Conservation (phyloP, 2,113 vertebrate species). For the Ammodytes marinus region DNA sequence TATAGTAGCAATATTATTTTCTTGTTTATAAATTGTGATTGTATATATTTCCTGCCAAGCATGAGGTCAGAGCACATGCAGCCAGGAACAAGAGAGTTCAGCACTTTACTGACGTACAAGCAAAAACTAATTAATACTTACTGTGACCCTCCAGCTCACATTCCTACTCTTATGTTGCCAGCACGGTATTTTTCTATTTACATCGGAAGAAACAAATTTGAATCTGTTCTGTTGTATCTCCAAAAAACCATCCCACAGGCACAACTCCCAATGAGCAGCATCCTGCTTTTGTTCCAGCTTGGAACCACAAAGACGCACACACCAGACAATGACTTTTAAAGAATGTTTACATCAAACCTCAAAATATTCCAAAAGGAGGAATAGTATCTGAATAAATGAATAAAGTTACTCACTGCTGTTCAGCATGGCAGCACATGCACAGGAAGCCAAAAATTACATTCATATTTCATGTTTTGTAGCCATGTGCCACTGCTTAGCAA, state of each 20-base stretch:
- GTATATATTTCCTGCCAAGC: background rate
- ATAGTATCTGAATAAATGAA: slow-evolving; percentile 73
- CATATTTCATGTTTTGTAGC: slow-evolving; percentile 55
- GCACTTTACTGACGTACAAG: slow-evolving; percentile 10
- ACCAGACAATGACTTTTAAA: slow-evolving; percentile 29
- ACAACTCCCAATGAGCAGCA: background rate
- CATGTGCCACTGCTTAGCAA: slow-evolving; percentile 2
- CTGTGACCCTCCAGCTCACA: slow-evolving; percentile 1
- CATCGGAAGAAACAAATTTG: background rate
- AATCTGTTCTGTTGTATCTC: slow-evolving; percentile 5
- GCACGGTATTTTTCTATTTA: background rate
- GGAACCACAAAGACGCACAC: slow-evolving; percentile 31
- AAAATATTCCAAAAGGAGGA: slow-evolving; percentile 58
- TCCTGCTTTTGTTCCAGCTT: slow-evolving; percentile 16
- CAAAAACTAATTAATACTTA: background rate
- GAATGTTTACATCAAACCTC: slow-evolving; percentile 46
- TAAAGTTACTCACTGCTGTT: slow-evolving; percentile 26
- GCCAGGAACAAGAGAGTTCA: background rate
- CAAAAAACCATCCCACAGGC: background rate
- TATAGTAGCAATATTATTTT: background rate
- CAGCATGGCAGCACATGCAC: slow-evolving; percentile 7
- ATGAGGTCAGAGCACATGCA: background rate
- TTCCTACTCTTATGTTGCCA: slow-evolving; percentile 3
- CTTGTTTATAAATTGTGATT: background rate
- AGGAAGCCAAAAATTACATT: slow-evolving; percentile 40